A percentile compares a stretch with the other conserved stretches of the same genome.
These are phyloP conservation scores for Perca flavescens DNA, from an alignment of 2,113 vertebrate species.

Conservation along the genomic window DNA sequence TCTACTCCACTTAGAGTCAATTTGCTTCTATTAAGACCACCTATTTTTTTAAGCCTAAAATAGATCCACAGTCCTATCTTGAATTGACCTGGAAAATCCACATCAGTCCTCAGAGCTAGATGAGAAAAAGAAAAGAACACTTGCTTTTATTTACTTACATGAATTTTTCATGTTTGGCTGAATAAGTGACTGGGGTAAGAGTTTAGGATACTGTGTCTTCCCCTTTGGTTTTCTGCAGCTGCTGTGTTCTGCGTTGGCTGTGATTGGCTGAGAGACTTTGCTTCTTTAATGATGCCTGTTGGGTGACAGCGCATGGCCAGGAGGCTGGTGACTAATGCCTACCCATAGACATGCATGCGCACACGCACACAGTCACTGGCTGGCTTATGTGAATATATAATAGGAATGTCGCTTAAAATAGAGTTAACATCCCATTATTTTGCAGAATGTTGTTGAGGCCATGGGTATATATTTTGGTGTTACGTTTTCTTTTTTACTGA, in stretches of 20 bases:
- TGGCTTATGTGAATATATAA: constrained; percentile 28
- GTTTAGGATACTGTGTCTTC: constrained; percentile 21
- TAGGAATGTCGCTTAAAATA: not conserved
- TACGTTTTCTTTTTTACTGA: not conserved
- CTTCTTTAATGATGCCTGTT: constrained; percentile 59
- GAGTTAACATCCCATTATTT: constrained; percentile 15
- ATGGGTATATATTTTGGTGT: not conserved
- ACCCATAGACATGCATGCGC: constrained; percentile 61
- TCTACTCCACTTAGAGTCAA: not conserved
- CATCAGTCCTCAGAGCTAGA: not conserved
- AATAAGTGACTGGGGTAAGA: constrained; percentile 8
- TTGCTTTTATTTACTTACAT: not conserved
- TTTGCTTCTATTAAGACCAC: not conserved
- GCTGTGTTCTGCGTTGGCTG: constrained; percentile 74
- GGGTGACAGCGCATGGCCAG: constrained; percentile 54
- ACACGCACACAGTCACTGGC: constrained; percentile 32
- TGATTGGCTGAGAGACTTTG: constrained; percentile 68
- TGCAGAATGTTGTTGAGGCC: not conserved
- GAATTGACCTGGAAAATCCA: not conserved
- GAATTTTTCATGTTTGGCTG: not conserved
- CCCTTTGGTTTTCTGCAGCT: constrained; percentile 68
- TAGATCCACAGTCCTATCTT: not conserved
- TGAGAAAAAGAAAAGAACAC: not conserved
- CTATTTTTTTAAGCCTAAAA: not conserved
- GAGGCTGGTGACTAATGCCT: constrained; percentile 66